Conservation (phyloP, 2,113 vertebrate genomes). For the Corapipo altera region DNA sequence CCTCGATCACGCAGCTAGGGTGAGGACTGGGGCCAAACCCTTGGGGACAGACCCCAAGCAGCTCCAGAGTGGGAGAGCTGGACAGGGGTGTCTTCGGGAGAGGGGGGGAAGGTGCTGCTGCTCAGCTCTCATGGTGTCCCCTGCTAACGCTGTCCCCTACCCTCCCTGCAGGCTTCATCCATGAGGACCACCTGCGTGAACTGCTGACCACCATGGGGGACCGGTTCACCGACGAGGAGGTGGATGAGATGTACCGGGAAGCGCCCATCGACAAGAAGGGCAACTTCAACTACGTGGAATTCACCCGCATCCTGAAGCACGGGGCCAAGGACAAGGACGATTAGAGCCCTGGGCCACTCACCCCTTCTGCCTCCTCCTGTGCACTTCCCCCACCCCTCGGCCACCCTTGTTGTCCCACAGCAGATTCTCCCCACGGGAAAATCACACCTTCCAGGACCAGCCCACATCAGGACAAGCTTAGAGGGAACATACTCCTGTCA, state of each 20-base stretch:
- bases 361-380: background rate
- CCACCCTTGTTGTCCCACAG: background rate
- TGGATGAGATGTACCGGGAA: constrained; percentile 97
- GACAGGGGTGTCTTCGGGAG: background rate
- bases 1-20: accelerated
- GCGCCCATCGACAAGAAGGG: constrained; percentile 98
- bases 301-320: constrained; percentile 98
- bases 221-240: constrained; percentile 96
- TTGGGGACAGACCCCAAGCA: accelerated
- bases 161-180: constrained; percentile 83
- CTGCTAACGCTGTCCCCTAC: accelerated
- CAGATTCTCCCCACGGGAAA: background rate
- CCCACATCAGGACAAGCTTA: background rate
- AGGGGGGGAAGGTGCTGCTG: accelerated
- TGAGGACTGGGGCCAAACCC: accelerated
- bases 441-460: background rate
- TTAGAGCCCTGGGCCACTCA: background rate
- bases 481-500: background rate
- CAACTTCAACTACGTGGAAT: constrained; percentile 98
- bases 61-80: background rate
- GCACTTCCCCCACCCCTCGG: background rate
- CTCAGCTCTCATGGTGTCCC: background rate
- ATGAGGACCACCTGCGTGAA: constrained; percentile 95
- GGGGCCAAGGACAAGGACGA: constrained; percentile 89
- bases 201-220: constrained; percentile 99